phyloP scores from a whole-genome alignment of 2,888 invertebrate genomes.

The Oxycera nigricornis region DNA sequence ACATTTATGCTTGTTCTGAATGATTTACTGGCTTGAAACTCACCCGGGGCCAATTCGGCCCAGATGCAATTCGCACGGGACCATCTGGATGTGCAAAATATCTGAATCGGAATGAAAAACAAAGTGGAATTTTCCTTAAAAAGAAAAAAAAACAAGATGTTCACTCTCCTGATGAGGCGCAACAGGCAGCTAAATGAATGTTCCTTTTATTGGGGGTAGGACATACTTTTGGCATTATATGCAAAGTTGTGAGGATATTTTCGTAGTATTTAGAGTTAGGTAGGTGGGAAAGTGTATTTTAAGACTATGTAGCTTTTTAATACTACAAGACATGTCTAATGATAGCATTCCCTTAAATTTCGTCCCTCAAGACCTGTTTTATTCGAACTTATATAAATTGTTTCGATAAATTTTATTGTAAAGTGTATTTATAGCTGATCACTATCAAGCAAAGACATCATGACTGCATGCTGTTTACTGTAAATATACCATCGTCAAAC shows the following conservation, averaged over 20 bases:
- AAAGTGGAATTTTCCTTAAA: background rate
- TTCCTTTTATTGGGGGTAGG: background rate
- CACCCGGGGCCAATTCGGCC: background rate
- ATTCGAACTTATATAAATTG: background rate
- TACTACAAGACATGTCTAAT: too few species aligned
- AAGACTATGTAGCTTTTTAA: too few species aligned
- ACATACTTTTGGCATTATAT: too few species aligned
- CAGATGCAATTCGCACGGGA: slow-evolving; percentile 15
- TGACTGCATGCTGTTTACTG: slow-evolving; percentile 7
- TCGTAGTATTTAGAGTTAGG: too few species aligned
- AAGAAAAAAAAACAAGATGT: background rate
- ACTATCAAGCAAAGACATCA: slow-evolving; percentile 13
- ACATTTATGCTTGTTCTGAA: background rate
- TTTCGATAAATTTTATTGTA: background rate
- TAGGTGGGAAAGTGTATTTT: too few species aligned
- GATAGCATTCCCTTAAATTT: too few species aligned
- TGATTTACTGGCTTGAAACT: slow-evolving; percentile 4
- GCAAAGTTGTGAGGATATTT: too few species aligned
- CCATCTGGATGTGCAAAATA: slow-evolving; percentile 5
- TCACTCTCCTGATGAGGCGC: background rate
- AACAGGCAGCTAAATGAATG: background rate
- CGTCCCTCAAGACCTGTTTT: too few species aligned
- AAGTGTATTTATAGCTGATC: background rate
- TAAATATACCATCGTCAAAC: slow-evolving; percentile 5
- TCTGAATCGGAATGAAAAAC: background rate